These are phyloP conservation scores for Antennarius striatus DNA, from an alignment of 2,113 vertebrate genomes.

Conservation along the genomic window DNA sequence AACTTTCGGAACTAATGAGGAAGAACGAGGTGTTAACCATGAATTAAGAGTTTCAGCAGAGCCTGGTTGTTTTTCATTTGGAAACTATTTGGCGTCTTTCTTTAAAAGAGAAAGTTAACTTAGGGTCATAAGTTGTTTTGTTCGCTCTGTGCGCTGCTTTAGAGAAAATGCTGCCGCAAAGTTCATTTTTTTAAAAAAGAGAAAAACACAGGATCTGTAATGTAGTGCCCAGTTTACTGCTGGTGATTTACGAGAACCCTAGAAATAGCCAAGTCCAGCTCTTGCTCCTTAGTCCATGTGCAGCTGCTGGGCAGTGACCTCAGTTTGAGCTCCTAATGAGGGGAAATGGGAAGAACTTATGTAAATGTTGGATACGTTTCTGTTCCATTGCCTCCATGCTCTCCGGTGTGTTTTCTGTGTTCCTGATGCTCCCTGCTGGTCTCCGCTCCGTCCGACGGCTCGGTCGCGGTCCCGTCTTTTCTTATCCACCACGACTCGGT, in stretches of 20 bases:
- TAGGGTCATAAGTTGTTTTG: slow-evolving; percentile 30
- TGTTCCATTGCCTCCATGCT: slow-evolving; percentile 37
- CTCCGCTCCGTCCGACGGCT: slow-evolving; percentile 23
- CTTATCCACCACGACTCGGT: slow-evolving; percentile 6
- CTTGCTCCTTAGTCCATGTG: slow-evolving; percentile 42
- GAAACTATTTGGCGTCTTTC: slow-evolving; percentile 4
- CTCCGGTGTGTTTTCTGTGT: slow-evolving; percentile 15
- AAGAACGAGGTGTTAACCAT: not conserved
- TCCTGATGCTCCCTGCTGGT: not conserved
- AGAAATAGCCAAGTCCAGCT: slow-evolving; percentile 55
- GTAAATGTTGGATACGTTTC: slow-evolving; percentile 44
- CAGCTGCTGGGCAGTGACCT: slow-evolving; percentile 57
- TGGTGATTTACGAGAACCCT: slow-evolving; percentile 61
- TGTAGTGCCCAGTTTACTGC: slow-evolving; percentile 23
- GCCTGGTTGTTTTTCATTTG: not conserved
- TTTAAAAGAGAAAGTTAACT: not conserved
- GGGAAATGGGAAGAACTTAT: slow-evolving; percentile 42
- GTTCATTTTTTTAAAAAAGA: not conserved
- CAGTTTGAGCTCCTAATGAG: slow-evolving; percentile 44
- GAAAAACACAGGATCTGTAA: slow-evolving; percentile 11
- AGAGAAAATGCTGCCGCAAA: not conserved
- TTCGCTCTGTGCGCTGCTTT: slow-evolving; percentile 9
- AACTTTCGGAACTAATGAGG: not conserved
- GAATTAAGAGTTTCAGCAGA: not conserved
- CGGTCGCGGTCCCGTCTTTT: slow-evolving; percentile 16